These are phyloP conservation scores for Hylaeus anthracinus DNA, from an alignment of 1,140 invertebrate genomes.

Conservation along the genomic window DNA sequence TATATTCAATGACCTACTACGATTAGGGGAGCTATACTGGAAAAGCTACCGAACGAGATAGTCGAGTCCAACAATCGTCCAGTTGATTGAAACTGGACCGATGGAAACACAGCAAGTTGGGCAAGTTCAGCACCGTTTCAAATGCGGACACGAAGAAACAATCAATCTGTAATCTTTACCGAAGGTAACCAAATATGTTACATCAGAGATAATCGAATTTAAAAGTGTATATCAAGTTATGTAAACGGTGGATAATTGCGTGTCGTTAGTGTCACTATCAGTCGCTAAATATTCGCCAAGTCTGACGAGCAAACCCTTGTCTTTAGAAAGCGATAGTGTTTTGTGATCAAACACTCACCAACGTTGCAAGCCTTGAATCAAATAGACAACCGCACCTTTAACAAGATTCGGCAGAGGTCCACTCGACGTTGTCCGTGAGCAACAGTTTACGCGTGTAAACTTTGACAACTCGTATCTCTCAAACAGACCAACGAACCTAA, in stretches of 20 bases:
- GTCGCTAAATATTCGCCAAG: constrained; percentile 1
- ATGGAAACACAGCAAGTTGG: no score
- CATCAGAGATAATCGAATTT: no score
- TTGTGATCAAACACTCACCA: not conserved
- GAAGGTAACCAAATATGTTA: no score
- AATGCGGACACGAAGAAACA: no score
- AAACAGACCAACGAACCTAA: no score
- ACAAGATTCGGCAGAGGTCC: not conserved
- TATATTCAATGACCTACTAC: constrained; percentile 21
- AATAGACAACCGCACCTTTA: not conserved
- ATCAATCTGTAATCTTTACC: no score
- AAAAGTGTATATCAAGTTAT: not conserved
- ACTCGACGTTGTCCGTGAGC: not conserved
- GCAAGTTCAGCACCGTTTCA: no score
- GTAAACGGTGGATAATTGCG: constrained; percentile 9
- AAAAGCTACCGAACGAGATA: not conserved
- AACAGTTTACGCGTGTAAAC: constrained; percentile 8
- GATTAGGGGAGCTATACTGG: constrained; percentile 4
- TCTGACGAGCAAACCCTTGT: not conserved
- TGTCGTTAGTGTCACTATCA: not conserved
- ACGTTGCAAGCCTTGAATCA: not conserved
- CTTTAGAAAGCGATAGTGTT: not conserved
- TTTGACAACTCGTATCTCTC: not conserved
- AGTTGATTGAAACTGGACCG: not conserved
- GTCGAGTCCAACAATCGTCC: not conserved